Base-by-base conservation (phyloP, 2,888 invertebrate genomes). In the Eremobia ochroleuca region DNA sequence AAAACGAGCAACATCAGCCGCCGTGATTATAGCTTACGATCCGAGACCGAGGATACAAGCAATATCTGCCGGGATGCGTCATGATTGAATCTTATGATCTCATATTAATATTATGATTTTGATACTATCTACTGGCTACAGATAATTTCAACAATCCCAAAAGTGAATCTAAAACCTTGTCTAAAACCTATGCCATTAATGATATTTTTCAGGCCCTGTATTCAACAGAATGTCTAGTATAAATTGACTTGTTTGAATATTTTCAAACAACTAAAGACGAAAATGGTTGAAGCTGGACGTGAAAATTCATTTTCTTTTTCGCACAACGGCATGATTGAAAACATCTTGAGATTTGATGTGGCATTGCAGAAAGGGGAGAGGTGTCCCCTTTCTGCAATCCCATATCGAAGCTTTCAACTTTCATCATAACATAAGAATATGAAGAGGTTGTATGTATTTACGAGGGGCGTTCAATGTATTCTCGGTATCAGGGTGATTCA, bases 401-500 rank as follows among this genome's bases (percentile, higher is more conserved):
- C 37, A 58, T 4, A n/a, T 66, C 21, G 4, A 28, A 34, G 25
- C 1, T 34, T 34, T 34, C 40, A 62, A 43, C 13, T 65, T 21
- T 25, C 58, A 37, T 64, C 25, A 52, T n/a, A 52, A 66, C 65
- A 37, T 31, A 18, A 59, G 25, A 40, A 67, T 49, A 72, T 40
- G 15, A 58, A 71, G 43, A 66, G 28, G 31, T 66, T 64, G n/a
- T 62, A 62, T 78, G 78, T n/a, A n/a, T n/a, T n/a, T n/a, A n/a
- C n/a, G n/a, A n/a, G n/a, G n/a, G n/a, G n/a, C n/a, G n/a, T n/a
- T n/a, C n/a, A n/a, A n/a, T n/a, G n/a, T n/a, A n/a, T n/a, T n/a
- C n/a, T n/a, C n/a, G n/a, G n/a, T n/a, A n/a, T n/a, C n/a, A n/a
- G n/a, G n/a, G n/a, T n/a, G n/a, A n/a, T n/a, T n/a, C n/a, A n/a